A percentile compares a stretch with the other conserved stretches of the same genome.
Evolutionary conservation across 2,113 vertebrate species (phyloP).

Genomic region (Galemys pyrenaicus): DNA sequence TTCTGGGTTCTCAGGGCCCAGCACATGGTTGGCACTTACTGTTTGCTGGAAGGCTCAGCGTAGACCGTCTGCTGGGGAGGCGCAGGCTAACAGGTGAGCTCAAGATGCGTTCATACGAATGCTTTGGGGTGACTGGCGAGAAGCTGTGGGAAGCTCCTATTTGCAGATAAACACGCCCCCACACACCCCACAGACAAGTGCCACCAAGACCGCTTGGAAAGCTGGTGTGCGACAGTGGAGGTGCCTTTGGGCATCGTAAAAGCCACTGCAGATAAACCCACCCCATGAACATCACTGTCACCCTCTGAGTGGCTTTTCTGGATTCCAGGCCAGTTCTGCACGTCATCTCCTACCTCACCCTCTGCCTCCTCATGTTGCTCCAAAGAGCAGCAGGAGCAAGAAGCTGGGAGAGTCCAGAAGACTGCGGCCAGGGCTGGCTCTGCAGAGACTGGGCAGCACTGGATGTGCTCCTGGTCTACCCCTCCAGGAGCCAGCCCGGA

Average conservation of each 20-base stretch:
- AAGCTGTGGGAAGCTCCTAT: neutral
- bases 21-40: neutral
- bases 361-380: neutral
- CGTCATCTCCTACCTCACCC: neutral
- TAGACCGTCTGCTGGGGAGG: neutral
- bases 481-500: no score
- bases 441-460: accelerated
- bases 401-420: neutral
- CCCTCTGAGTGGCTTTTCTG: neutral
- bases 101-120: neutral
- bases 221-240: neutral
- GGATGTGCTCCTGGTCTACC: neutral
- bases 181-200: accelerated
- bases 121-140: neutral
- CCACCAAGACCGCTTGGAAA: neutral
- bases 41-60: neutral
- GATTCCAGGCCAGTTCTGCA: neutral
- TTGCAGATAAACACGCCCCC: neutral
- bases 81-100: neutral
- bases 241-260: neutral
- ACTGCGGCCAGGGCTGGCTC: neutral
- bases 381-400: neutral
- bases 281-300: neutral
- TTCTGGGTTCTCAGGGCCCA: neutral
- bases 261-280: neutral